Evolutionary conservation across 2,797 vertebrate species (phyloP), one percentile per base, ranked within the genome.

Genomic region (Lycodopsis pacificus): DNA sequence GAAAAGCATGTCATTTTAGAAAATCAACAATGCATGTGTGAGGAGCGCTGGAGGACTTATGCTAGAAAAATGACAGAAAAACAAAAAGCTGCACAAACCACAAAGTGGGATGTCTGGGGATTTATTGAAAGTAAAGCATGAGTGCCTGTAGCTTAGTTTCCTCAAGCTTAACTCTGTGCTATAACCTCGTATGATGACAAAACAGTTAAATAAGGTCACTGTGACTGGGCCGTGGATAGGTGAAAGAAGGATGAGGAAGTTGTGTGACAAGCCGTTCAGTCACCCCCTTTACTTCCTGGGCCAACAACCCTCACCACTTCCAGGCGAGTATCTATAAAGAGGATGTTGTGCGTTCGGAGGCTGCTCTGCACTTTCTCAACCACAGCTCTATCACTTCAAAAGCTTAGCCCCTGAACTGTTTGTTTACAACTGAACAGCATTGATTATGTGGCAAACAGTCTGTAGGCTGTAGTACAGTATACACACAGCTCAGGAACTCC

Each of bases 201-300:
- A 54, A 69, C 22, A 70, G 76, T 77, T 3, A 59, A 64, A 88
- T 48, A 65, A 51, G 72, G 77, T 82, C 36, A 56, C 19, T 57
- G 61, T 79, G 79, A 81, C 76, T 49, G 58, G 73, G 81, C 80
- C 48, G 14, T 72, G 83, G 75, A 89, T 90, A 90, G 89, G 87
- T 88, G 86, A 77, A 83, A 79, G 80, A 82, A 73, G 65, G 81
- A 86, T 63, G 78, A 83, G 86, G 83, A 91, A 90, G 91, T 92
- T 94, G 84, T 87, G 83, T 89, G 91, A 92, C 94, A 93, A 90
- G 85, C 64, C 86, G 94, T 94, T 95, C 93, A 94, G 38, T 95
- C 92, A 95, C 94, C 93, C 91, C 85, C 38, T 90, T 85, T 83
- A 88, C 89, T 93, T 92, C 90, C 91, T 66, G 88, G 91, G 91